Conservation (phyloP, 2,797 vertebrate genomes). For the Poecilia velifera region DNA sequence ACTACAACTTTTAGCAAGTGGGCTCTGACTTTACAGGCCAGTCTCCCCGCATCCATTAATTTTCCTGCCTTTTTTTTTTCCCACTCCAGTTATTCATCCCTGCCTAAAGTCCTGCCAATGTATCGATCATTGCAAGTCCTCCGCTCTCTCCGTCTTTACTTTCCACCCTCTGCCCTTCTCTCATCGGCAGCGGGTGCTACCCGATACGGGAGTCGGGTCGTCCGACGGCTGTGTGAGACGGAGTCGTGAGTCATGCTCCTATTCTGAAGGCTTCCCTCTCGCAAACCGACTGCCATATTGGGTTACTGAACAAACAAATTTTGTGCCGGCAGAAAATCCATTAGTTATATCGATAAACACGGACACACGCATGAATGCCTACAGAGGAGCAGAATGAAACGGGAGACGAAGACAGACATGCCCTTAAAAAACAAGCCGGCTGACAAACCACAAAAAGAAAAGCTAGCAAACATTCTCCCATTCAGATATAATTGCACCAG, state of each 20-base stretch:
- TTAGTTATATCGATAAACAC: constrained; percentile 80
- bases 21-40: not conserved
- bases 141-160: not conserved
- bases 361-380: constrained; percentile 39
- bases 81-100: not conserved
- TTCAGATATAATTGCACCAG: constrained; percentile 30
- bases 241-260: constrained; percentile 79
- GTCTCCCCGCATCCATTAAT: not conserved
- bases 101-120: not conserved
- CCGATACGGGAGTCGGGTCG: constrained; percentile 76
- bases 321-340: constrained; percentile 75
- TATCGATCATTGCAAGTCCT: constrained; percentile 48
- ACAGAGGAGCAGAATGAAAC: constrained; percentile 27
- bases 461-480: constrained; percentile 21
- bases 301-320: constrained; percentile 81
- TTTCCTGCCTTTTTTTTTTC: constrained; percentile 8
- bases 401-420: constrained; percentile 33
- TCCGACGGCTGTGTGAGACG: constrained; percentile 71
- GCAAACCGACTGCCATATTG: constrained; percentile 71
- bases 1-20: not conserved
- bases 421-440: constrained; percentile 18
- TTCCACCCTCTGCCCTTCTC: constrained; percentile 9
- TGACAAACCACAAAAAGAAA: constrained; percentile 19
- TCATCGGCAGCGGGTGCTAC: constrained; percentile 34
- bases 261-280: constrained; percentile 76